These are phyloP conservation scores for Polymixis lichenea DNA, from an alignment of 2,888 invertebrate genomes.

Conservation along the genomic window DNA sequence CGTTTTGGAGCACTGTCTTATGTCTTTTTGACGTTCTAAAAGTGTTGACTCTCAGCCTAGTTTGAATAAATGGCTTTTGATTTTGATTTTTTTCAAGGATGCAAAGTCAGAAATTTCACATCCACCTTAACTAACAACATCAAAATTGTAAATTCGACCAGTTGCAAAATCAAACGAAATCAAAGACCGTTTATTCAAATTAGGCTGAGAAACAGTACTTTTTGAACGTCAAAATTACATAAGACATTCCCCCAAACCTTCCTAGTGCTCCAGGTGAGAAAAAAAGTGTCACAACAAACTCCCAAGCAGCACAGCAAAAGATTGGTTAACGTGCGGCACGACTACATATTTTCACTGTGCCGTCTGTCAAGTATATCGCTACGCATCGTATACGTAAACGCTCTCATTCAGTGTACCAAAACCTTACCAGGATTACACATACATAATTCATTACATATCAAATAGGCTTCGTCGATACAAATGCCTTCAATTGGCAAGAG, in stretches of 20 bases:
- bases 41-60: too few relatives aligned
- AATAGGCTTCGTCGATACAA: slow-evolving; percentile 53
- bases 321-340: neutral
- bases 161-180: neutral
- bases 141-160: neutral
- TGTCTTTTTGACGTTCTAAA: too few relatives aligned
- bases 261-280: neutral
- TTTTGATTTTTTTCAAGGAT: too few relatives aligned
- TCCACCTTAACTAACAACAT: neutral
- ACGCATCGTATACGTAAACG: neutral
- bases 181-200: neutral
- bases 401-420: neutral
- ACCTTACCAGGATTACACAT: slow-evolving; percentile 24
- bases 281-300: neutral
- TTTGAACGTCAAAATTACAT: neutral
- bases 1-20: too few relatives aligned
- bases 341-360: neutral
- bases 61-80: too few relatives aligned
- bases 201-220: neutral
- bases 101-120: neutral
- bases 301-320: neutral
- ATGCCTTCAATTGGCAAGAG: slow-evolving; percentile 55
- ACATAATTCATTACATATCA: slow-evolving; percentile 55
- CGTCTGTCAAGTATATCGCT: neutral
- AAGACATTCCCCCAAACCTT: neutral